Base-by-base conservation (phyloP, 2,113 vertebrate genomes). In the Carlito syrichta region DNA sequence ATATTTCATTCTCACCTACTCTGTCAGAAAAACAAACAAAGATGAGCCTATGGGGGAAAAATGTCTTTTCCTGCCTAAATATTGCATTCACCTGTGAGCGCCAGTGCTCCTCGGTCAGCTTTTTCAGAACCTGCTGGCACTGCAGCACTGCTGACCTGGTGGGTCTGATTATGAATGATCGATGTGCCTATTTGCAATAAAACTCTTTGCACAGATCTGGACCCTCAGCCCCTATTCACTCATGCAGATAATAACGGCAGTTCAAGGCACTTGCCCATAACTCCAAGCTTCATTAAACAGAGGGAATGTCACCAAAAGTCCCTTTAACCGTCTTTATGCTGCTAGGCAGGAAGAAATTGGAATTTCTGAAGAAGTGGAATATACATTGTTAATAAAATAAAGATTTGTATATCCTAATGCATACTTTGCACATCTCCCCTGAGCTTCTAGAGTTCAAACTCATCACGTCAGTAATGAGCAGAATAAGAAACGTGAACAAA, bases 171-270 rank as follows among this genome's bases (percentile, higher is more conserved):
- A 99, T 98, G 97, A 97, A 96, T 99, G 99, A 99, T 99, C 99
- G 98, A 99, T 99, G 98, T 97, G 98, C 98, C 98, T 98, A 98
- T 98, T 98, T 98, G 98, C 94, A 73, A 97, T 96, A 97, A 97
- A 98, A 98, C 97, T 98, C 98, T 98, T 98, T 95, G 98, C 98
- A 97, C 98, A 62, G 97, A 89, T 97, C 98, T 89, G 98, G 98
- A 99, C 98, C 98, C 98, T 98, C 98, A 89, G 98, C 98, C 98
- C 97, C 98, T 98, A 97, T 96, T 98, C 97, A 93, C 97, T 99
- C 99, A 99, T 98, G 98, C 99, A 98, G 98, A 99, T 99, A 99
- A 99, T 99, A 99, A 99, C 97, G 22, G 98, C 98, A 98, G 97
- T 98, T 98, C 95, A 96, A 98, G 98, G 98, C 98, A 98, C 98